These are phyloP conservation scores for Phenacoccus solenopsis DNA, from an alignment of 1,140 invertebrate species.

Conservation along the genomic window DNA sequence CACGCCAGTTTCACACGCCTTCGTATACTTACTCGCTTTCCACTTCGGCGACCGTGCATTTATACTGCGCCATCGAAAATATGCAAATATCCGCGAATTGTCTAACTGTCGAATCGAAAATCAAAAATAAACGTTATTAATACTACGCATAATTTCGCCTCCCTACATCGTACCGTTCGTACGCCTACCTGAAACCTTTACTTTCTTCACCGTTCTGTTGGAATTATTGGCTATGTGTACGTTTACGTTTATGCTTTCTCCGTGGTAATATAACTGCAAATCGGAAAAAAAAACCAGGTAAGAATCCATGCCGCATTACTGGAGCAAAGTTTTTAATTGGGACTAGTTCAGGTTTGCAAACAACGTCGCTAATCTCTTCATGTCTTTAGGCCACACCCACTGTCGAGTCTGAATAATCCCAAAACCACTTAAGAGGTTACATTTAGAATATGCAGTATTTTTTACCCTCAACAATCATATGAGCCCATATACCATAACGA, in stretches of 20 bases:
- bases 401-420: no score
- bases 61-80: constrained; percentile 98
- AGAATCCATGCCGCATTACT: no score
- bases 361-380: no score
- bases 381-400: no score
- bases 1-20: not conserved
- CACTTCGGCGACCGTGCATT: constrained; percentile 95
- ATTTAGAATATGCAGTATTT: no score
- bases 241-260: constrained; percentile 94
- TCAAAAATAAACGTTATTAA: no score
- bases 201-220: constrained; percentile 97
- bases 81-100: constrained; percentile 99
- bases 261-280: constrained; percentile 91
- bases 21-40: constrained; percentile 87
- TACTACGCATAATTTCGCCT: not conserved
- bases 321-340: no score
- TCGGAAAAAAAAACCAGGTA: no score
- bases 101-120: constrained; percentile 48
- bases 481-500: no score
- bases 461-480: no score
- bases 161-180: not conserved
- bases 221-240: constrained; percentile 99
- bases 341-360: no score
- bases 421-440: no score
- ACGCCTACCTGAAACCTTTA: constrained; percentile 70